Conservation (phyloP, 1,140 invertebrate genomes). For the Sycophila sp. region DNA sequence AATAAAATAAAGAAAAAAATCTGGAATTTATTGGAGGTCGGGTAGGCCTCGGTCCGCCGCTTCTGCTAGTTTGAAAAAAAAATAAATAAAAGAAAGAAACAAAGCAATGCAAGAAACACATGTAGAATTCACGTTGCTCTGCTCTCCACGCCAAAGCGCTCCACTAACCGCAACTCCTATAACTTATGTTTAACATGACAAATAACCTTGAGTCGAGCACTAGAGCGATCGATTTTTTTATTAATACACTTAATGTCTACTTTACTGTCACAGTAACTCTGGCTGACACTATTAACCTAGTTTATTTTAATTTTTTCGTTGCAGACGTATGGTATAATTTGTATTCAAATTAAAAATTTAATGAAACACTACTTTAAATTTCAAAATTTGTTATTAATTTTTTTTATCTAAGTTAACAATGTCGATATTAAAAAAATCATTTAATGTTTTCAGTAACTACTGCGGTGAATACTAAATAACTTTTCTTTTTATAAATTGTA, state of each 20-base stretch:
- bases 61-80: no score
- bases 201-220: conserved; percentile 29
- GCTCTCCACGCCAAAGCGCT: conserved; percentile 54
- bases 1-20: background rate
- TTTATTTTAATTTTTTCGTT: background rate
- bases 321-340: background rate
- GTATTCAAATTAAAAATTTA: background rate
- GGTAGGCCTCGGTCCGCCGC: background rate
- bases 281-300: background rate
- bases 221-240: conserved; percentile 3
- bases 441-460: background rate
- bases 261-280: background rate
- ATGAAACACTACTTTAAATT: no score
- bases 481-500: background rate
- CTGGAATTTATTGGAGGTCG: no score
- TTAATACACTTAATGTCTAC: conserved; percentile 1
- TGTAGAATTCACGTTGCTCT: conserved; percentile 47
- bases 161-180: conserved; percentile 56
- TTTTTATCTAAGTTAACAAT: background rate
- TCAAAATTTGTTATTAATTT: no score
- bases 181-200: conserved; percentile 39
- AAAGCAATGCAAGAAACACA: conserved; percentile 19
- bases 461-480: background rate
- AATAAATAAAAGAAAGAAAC: conserved; percentile 13
- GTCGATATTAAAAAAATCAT: background rate